Evolutionary conservation across 2,888 invertebrate genomes (phyloP), one percentile per base, ranked within the genome.

Genomic region (Patella ulyssiponensis): DNA sequence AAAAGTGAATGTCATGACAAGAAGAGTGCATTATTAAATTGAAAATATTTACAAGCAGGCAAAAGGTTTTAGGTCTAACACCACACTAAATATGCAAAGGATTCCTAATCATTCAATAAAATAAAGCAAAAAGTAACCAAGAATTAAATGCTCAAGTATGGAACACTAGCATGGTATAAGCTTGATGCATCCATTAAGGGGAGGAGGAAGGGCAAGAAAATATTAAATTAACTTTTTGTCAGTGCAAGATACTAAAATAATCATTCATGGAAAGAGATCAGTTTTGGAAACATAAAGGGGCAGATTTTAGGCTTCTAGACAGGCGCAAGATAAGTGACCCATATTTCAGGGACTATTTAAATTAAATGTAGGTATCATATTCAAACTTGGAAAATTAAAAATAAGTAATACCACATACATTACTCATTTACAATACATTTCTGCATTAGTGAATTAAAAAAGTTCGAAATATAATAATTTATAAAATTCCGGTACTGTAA

Each of bases 271-370:
- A 64, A 23, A 44, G 9, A 44, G 44, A 64, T n/a, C 64, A 64
- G 64, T 23, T 64, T 64, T 64, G 12, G 64, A 64, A 64, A 64
- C 23, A 23, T 23, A 64, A 64, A 64, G 64, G 58, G 64, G 64
- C 64, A 64, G 64, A 23, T 64, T 23, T 23, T 20, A 23, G 20
- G 20, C 20, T 12, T 64, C 23, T 23, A 23, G 23, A 64, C 64
- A 64, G 64, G 64, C 64, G 20, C 64, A 64, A 64, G 64, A 64
- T 64, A 64, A 23, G 64, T 64, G 64, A 64, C 64, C 64, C 64
- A 64, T 64, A 3, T 64, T 64, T 64, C 64, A 64, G 64, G 64
- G 64, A 64, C 64, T 64, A 64, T 64, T 20, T 14, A 64, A 58
- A 64, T 64, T 23, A 64, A 64, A 64, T 64, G 23, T 23, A 23